Conservation (phyloP, 2,888 invertebrate genomes). For the Lepidonotus clava region DNA sequence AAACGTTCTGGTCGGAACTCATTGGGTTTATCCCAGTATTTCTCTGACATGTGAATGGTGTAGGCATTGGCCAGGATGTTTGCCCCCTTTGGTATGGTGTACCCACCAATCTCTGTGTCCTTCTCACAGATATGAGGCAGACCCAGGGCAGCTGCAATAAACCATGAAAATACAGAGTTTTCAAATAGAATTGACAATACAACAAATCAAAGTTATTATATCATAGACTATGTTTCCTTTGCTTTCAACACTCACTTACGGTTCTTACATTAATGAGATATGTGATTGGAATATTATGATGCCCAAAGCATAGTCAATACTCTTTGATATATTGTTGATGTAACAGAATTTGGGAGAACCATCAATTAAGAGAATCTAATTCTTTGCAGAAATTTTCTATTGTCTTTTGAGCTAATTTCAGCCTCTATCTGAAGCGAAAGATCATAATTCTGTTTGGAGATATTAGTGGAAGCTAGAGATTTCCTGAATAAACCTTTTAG, state of each 20-base stretch:
- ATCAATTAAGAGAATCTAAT: too few relatives aligned
- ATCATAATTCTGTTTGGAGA: too few relatives aligned
- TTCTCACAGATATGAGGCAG: neutral
- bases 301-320: neutral
- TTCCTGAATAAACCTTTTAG: too few relatives aligned
- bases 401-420: too few relatives aligned
- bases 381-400: too few relatives aligned
- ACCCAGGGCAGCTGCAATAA: neutral
- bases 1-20: neutral
- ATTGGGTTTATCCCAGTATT: neutral
- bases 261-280: neutral
- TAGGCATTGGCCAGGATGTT: neutral
- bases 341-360: neutral
- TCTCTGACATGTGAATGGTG: neutral
- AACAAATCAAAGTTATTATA: neutral
- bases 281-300: neutral
- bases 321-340: neutral
- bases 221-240: neutral
- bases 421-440: too few relatives aligned
- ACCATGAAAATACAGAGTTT: neutral
- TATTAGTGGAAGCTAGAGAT: too few relatives aligned
- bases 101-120: neutral
- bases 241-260: neutral
- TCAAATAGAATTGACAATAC: neutral
- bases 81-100: neutral